Percentiles rank a stretch among this genome's conserved stretches.
Evolutionary conservation across 2,797 vertebrate genomes (phyloP).

Genomic region (Gadopsis bispinosus): DNA sequence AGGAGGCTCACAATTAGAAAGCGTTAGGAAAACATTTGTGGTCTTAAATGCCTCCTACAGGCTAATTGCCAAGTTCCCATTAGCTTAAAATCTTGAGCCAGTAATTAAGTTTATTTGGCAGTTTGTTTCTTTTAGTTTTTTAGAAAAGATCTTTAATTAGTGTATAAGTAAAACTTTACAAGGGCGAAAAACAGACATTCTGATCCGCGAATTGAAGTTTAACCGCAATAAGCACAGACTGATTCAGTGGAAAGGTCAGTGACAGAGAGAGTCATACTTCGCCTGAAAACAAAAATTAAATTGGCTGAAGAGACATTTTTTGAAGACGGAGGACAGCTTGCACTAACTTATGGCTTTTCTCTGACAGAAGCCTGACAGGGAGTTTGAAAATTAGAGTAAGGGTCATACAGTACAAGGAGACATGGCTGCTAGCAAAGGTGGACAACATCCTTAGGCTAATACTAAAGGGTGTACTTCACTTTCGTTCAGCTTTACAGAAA

Average conservation of each 20-base stretch:
- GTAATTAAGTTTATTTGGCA: constrained; percentile 5
- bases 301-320: not conserved
- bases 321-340: not conserved
- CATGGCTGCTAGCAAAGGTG: not conserved
- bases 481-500: not conserved
- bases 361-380: not conserved
- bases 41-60: constrained; percentile 10
- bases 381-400: not conserved
- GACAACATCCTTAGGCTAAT: not conserved
- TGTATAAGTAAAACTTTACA: too few species aligned
- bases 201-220: not conserved
- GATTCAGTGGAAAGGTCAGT: constrained; percentile 15
- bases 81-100: not conserved
- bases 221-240: constrained; percentile 3
- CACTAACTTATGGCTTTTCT: not conserved
- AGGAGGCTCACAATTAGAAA: constrained; percentile 11
- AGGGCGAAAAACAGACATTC: not conserved
- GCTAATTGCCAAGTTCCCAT: not conserved
- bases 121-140: not conserved
- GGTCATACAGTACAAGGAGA: not conserved
- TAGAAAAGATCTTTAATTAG: too few species aligned
- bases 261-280: constrained; percentile 5
- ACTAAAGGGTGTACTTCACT: not conserved
- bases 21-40: constrained; percentile 3
- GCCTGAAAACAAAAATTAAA: constrained; percentile 1